Base-by-base conservation (phyloP, 2,113 vertebrate genomes). In the Calidris pygmaea region DNA sequence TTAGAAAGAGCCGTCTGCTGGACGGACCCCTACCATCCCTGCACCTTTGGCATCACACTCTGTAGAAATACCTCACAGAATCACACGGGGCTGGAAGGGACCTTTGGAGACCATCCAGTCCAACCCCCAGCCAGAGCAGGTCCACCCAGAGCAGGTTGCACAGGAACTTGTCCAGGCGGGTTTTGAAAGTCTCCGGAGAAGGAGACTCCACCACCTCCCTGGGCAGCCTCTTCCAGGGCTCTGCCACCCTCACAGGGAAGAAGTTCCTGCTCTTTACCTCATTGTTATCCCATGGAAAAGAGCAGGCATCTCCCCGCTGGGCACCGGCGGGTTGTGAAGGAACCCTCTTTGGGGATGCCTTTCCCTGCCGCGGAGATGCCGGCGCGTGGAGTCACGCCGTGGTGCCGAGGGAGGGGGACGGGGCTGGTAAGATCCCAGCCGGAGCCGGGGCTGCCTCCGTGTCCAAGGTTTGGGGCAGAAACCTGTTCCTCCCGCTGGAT, bases 401-500 rank as follows among this genome's bases (percentile, higher is more conserved):
- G 6, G 59, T 39, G 87, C 72, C 14, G 22, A 91, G 93, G 76
- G 89, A 91, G 89, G 87, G 70, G 81, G 78, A 93, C 55, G 66
- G 79, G 68, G 43, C 68, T n/a, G 92, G 94, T 95, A 95, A 89
- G 91, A 96, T 92, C 91, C 92, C 5, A 6, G 74, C 72, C 1
- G 2, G 73, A 87, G 91, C 58, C 50, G 45, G 77, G 87, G 87
- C 77, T 86, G 77, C 60, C 87, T 94, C 63, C 70, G 32, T 59
- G 6, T 32, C 82, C 79, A 58, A 93, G 94, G 93, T 87, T 88
- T 2, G 5, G 72, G 87, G 75, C 73, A 71, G 85, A 89, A 96
- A 96, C 93, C 96, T 96, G 88, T 93, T 97, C 76, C 93, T 55
- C 96, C 78, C 32, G 41, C 84, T 1, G 37, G 95, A 97, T 96